Evolutionary conservation across 2,888 invertebrate genomes (phyloP).

Genomic region (Parasteatoda lunata): DNA sequence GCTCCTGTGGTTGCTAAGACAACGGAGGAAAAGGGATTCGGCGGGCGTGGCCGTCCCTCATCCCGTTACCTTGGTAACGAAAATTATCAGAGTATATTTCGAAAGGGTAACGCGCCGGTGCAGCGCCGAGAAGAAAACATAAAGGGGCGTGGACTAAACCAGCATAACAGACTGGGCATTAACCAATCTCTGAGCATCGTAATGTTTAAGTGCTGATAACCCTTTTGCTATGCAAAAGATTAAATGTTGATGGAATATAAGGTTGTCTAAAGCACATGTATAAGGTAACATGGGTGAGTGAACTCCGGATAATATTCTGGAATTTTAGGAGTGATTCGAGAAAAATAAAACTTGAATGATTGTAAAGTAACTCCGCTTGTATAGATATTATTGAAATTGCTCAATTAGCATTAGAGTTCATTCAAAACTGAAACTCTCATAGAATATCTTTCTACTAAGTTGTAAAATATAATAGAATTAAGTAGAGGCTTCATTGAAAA

Average conservation of each 20-base stretch:
- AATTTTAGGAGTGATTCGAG: background rate
- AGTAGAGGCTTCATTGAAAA: too few species aligned
- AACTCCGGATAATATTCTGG: background rate
- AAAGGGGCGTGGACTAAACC: slow-evolving; percentile 32
- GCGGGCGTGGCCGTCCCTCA: slow-evolving; percentile 34
- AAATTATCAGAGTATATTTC: slow-evolving; percentile 15
- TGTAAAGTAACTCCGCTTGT: too few species aligned
- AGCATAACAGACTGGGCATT: slow-evolving; percentile 38
- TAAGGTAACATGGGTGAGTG: background rate
- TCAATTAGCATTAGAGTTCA: too few species aligned
- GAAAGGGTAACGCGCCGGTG: slow-evolving; percentile 23
- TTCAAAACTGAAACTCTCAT: too few species aligned
- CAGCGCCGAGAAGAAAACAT: background rate
- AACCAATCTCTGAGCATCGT: slow-evolving; percentile 31
- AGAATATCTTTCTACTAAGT: too few species aligned
- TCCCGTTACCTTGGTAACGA: slow-evolving; percentile 38
- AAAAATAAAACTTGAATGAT: background rate
- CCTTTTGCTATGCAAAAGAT: slow-evolving; percentile 24
- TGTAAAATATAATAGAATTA: too few species aligned
- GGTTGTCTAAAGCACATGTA: background rate
- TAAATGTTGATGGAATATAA: background rate
- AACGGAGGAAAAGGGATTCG: background rate
- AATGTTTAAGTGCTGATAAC: background rate
- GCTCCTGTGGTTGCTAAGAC: slow-evolving; percentile 12
- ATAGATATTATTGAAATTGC: too few species aligned